Percentiles rank a stretch among this genome's conserved stretches.
phyloP scores from a whole-genome alignment of 1,140 invertebrate genomes.

The Ylistrum balloti region DNA sequence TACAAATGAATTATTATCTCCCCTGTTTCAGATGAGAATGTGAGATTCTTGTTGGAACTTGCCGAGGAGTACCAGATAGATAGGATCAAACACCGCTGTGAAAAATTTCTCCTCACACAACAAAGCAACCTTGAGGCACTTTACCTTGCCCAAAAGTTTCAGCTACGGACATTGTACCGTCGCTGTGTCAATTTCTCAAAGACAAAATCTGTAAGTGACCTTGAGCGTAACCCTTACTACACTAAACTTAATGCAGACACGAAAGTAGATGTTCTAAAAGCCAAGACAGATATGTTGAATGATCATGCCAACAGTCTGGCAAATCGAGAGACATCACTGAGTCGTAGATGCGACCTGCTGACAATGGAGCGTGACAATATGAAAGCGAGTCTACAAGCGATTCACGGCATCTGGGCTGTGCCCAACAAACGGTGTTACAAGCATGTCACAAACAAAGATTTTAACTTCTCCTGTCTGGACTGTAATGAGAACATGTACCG shows the following conservation, averaged over 20 bases:
- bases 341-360: conserved; percentile 59
- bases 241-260: conserved; percentile 63
- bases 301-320: conserved; percentile 68
- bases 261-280: conserved; percentile 64
- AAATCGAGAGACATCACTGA: conserved; percentile 62
- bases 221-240: conserved; percentile 61
- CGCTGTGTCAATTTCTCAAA: conserved; percentile 70
- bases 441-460: conserved; percentile 67
- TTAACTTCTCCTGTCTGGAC: conserved; percentile 70
- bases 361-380: conserved; percentile 67
- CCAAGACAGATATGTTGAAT: conserved; percentile 67
- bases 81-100: conserved; percentile 74
- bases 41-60: conserved; percentile 70
- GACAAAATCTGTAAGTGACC: conserved; percentile 67
- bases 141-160: conserved; percentile 69
- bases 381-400: conserved; percentile 60
- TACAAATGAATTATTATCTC: background rate
- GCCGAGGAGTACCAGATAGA: conserved; percentile 77
- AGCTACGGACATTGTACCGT: conserved; percentile 66
- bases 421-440: conserved; percentile 72
- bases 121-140: conserved; percentile 65
- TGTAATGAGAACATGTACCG: conserved; percentile 72
- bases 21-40: conserved; percentile 70
- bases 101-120: conserved; percentile 73
- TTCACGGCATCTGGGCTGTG: conserved; percentile 66